Base-by-base conservation (phyloP, 37 sponge, comb jelly and placozoan genomes). In the Cladorhizidae sp. region DNA sequence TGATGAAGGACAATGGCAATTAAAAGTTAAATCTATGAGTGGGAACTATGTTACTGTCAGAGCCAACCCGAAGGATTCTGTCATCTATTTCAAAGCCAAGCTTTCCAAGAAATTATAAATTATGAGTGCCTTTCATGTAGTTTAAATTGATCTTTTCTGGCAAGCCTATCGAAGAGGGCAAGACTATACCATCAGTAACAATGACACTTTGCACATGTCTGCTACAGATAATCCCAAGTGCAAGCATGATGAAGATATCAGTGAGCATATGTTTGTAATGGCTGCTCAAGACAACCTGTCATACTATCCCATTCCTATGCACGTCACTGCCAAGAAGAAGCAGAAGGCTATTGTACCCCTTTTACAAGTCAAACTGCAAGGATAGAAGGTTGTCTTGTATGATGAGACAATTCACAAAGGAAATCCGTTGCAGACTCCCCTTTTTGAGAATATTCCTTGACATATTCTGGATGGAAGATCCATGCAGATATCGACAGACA, bases 381-480 rank as follows among this genome's bases (percentile, higher is more conserved):
- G n/a, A n/a, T n/a, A n/a, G n/a, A n/a, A n/a, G n/a, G n/a, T n/a
- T 92, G 92, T 52, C 57, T 84, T 95, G 0, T 95, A 92, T 45
- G 92, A 92, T 49, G 96, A 92, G 59, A 84, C 81, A 17, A 64
- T 87, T 29, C 83, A 87, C 15, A 89, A 86, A 65, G 96, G 96
- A 40, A 95, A 92, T 52, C 96, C 96, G 0, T 70, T 95, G 38
- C 72, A 76, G 5, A 81, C 96, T 32, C 36, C 92, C 55, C 83
- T 95, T 14, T 95, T 95, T 80, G 96, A 92, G 67, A 95, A 95
- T 78, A 83, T 88, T 11, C 92, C 96, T 50, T 90, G 93, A 20
- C 93, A 90, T 49, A 95, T 85, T 9, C 73, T 95, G 21, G 96
- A 95, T 11, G 93, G 93, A 18, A 93, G 96, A 20, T 89, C 72